These are phyloP conservation scores for Anastatus disparis DNA, from an alignment of 1,140 invertebrate genomes.

Conservation along the genomic window DNA sequence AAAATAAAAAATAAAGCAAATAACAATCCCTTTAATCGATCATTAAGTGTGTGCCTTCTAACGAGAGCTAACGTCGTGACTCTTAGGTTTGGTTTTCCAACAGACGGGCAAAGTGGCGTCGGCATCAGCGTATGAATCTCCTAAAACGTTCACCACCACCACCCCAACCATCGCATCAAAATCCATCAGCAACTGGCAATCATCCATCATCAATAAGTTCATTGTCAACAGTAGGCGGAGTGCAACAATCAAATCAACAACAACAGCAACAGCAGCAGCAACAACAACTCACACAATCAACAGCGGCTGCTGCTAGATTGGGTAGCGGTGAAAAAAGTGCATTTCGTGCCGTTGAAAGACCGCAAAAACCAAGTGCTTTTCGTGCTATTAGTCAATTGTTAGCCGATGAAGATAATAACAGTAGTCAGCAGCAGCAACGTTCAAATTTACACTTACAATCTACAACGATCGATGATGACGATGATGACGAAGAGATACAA, in stretches of 20 bases:
- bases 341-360: constrained; percentile 74
- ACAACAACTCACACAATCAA: background rate
- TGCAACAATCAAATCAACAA: too few species aligned
- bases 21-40: too few species aligned
- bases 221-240: too few species aligned
- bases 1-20: too few species aligned
- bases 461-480: constrained; percentile 61
- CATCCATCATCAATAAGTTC: too few species aligned
- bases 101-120: constrained; percentile 96
- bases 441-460: too few species aligned
- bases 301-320: background rate
- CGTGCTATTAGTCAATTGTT: constrained; percentile 64
- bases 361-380: constrained; percentile 59
- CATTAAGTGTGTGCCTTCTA: constrained; percentile 58
- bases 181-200: too few species aligned
- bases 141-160: constrained; percentile 78
- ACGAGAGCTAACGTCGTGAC: constrained; percentile 65
- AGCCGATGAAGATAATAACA: constrained; percentile 39
- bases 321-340: constrained; percentile 84
- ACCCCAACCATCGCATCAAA: too few species aligned
- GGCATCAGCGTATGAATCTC: constrained; percentile 93
- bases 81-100: constrained; percentile 98
- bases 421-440: constrained; percentile 50
- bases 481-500: constrained; percentile 77
- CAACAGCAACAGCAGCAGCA: constrained; percentile 41